These are phyloP conservation scores for Autographa pulchrina DNA, from an alignment of 2,888 invertebrate species.

Conservation along the genomic window DNA sequence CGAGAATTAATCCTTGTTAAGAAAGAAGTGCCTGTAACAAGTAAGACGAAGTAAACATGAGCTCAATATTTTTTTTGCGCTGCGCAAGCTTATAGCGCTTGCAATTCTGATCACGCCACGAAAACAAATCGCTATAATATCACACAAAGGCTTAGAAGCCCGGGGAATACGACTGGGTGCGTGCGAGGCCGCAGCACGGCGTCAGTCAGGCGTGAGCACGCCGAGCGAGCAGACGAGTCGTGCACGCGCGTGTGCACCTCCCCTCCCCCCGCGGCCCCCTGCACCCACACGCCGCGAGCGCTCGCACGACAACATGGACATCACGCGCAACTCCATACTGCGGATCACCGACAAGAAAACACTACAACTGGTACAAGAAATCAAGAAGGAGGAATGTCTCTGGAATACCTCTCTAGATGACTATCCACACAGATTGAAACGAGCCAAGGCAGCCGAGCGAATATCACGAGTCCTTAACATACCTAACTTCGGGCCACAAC, in stretches of 20 bases:
- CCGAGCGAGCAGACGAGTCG: slow-evolving; percentile 50
- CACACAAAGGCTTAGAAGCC: neutral
- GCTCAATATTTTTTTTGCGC: neutral
- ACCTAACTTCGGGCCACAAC: slow-evolving; percentile 67
- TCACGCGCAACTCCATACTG: slow-evolving; percentile 56
- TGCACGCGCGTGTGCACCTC: slow-evolving; percentile 40
- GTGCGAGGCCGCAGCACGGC: slow-evolving; percentile 31
- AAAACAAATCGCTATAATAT: slow-evolving; percentile 29
- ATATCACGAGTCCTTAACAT: slow-evolving; percentile 71
- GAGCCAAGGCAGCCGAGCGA: slow-evolving; percentile 60
- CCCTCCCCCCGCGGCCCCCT: slow-evolving; percentile 33
- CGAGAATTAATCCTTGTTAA: too few relatives aligned
- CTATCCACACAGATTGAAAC: slow-evolving; percentile 64
- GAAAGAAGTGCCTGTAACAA: too few relatives aligned
- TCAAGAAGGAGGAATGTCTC: slow-evolving; percentile 67
- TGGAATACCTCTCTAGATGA: slow-evolving; percentile 68
- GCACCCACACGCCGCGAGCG: slow-evolving; percentile 28
- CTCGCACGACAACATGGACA: neutral
- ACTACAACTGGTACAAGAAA: slow-evolving; percentile 67
- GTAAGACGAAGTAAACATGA: too few relatives aligned
- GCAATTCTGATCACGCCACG: slow-evolving; percentile 27
- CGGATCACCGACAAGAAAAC: slow-evolving; percentile 68
- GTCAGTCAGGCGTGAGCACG: slow-evolving; percentile 67
- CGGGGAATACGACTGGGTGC: slow-evolving; percentile 3
- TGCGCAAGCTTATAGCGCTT: neutral